Base-by-base conservation (phyloP, 2,113 vertebrate genomes). In the Macrotus californicus region DNA sequence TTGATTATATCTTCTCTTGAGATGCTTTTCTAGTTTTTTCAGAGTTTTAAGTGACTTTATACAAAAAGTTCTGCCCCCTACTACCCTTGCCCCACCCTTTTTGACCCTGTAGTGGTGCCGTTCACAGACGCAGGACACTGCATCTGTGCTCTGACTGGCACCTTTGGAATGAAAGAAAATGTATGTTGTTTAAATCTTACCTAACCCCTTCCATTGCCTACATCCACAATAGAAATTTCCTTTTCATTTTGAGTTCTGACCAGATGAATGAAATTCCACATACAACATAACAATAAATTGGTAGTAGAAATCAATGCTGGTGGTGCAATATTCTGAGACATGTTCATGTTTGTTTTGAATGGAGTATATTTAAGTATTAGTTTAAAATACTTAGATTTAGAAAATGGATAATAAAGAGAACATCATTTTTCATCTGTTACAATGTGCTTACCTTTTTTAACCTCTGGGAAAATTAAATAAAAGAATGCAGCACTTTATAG, bases 361-460 rank as follows among this genome's bases (percentile, higher is more conserved):
- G 54, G 54, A 95, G 81, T 95, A 94, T 93, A 95, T 98, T 64
- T 96, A 94, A 97, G 82, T 94, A 97, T 86, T 87, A 96, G 16
- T 95, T 97, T 39, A 70, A 98, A 97, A 95, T 97, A 97, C 89
- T 95, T 97, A 97, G 96, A 85, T 91, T 97, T 95, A 93, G 97
- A 97, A 97, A 61, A 82, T 94, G 94, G 61, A 88, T 93, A 94
- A 69, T 97, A 96, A 98, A 98, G 95, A 92, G 85, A 97, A 0
- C 2, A 96, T 48, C 83, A 84, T 96, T 95, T 97, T 91, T 98
- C 89, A 96, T 95, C 59, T 94, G 69, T 94, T 96, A 97, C 54
- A 96, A 96, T 96, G 97, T 98, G 97, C 97, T 97, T 98, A 97
- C 88, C 86, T 97, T 97, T 96, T 92, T 94, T 89, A 87, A 92